A percentile compares a stretch with the other conserved stretches of the same genome.
Conservation (phyloP, 2,888 invertebrate species). For the Cantharis rufa region DNA sequence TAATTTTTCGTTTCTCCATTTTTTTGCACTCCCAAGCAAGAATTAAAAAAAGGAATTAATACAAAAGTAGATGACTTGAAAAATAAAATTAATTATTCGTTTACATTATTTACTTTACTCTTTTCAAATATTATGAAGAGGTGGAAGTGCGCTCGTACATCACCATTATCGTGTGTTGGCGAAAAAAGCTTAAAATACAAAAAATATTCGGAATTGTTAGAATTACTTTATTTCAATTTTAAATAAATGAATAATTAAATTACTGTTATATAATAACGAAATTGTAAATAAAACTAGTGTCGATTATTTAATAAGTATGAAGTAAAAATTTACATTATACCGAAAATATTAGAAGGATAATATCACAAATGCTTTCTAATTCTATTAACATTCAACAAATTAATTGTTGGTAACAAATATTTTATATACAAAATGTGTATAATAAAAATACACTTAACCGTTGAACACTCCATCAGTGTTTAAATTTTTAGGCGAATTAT, state of each 20-base stretch:
- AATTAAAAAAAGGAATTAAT: no score
- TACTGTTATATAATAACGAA: not conserved
- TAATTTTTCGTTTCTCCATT: no score
- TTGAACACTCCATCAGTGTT: conserved; percentile 35
- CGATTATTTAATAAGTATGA: not conserved
- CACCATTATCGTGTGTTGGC: no score
- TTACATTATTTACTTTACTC: no score
- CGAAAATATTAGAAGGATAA: conserved; percentile 33
- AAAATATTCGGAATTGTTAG: not conserved
- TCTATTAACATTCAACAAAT: conserved; percentile 41
- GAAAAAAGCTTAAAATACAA: no score
- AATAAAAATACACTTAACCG: conserved; percentile 25
- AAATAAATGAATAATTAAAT: not conserved
- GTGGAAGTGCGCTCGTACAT: no score
- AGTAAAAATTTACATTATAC: not conserved
- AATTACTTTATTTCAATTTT: not conserved
- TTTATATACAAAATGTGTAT: conserved; percentile 27
- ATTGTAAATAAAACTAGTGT: not conserved
- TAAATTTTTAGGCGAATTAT: conserved; percentile 34
- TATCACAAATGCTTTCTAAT: conserved; percentile 44
- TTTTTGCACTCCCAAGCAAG: no score
- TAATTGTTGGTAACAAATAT: conserved; percentile 33
- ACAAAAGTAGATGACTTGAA: no score
- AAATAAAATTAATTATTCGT: no score
- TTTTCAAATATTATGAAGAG: no score